Evolutionary conservation across 2,113 vertebrate genomes (phyloP).

Genomic region (Megalops atlanticus): DNA sequence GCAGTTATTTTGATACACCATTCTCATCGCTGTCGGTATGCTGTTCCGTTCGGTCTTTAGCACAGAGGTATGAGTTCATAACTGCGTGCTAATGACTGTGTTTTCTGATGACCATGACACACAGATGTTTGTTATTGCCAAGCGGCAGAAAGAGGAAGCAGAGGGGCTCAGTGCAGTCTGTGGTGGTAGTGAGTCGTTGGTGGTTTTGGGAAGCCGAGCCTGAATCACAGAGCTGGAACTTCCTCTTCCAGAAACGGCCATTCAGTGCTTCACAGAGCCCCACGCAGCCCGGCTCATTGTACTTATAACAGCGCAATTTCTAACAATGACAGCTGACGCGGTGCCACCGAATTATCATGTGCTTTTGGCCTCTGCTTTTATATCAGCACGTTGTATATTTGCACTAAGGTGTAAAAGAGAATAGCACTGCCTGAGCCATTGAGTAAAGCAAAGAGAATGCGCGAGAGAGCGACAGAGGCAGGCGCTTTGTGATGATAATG

Average conservation of each 20-base stretch:
- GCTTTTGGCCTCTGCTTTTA: too few relatives aligned
- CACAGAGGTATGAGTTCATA: neutral
- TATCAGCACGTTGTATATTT: too few relatives aligned
- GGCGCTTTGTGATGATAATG: neutral
- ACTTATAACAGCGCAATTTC: neutral
- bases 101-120: neutral
- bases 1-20: neutral
- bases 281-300: neutral
- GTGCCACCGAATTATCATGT: too few relatives aligned
- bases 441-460: neutral
- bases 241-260: neutral
- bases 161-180: neutral
- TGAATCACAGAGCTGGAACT: neutral
- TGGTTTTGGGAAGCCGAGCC: neutral
- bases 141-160: neutral
- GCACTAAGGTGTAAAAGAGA: too few relatives aligned
- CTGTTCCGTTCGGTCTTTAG: neutral
- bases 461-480: neutral
- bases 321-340: neutral
- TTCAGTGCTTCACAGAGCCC: neutral
- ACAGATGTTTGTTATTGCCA: neutral
- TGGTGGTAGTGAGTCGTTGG: neutral
- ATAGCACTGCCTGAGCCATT: neutral
- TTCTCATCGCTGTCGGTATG: neutral
- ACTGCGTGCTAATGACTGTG: neutral